Evolutionary conservation across 2,888 invertebrate species (phyloP), one percentile per base, ranked within the genome.

Genomic region (Eupsilia transversa): DNA sequence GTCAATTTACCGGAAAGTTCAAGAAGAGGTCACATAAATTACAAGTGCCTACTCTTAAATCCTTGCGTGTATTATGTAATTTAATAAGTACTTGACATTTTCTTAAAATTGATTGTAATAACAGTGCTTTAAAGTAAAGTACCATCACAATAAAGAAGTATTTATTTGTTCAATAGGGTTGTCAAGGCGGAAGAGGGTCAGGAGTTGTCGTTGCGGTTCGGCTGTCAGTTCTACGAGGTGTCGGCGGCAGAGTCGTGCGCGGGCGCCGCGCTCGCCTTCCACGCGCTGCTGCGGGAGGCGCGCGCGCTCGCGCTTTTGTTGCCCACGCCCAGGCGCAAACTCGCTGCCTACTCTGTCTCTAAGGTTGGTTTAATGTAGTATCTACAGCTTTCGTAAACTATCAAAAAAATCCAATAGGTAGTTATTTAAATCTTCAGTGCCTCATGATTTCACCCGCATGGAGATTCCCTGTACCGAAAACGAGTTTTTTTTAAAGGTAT

Each of bases 201-300:
- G 88, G 98, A 98, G 92, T 91, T 98, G 83, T 98, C 98, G 23
- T 93, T 98, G 87, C 97, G 97, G 82, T 98, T 97, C 92, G 98
- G 98, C 59, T 98, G 98, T 89, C 98, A 98, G 93, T 98, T 98
- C 94, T 98, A 98, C 94, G 98, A 98, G 94, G 98, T 98, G 76
- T 98, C 98, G 73, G 98, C 98, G 20, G 98, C 98, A 49, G 98
- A 98, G 93, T 98, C 98, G 88, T 97, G 97, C 88, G 98, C 98
- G 0, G 98, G 98, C 76, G 98, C 98, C 0, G 98, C 98, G 54
- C 95, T 98, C 74, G 98, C 98, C 65, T 98, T 98, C 94, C 98
- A 98, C 91, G 98, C 98, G 30, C 94, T 98, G 74, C 94, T 98
- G 65, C 94, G 98, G 61, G 98, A 98, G 93, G 98, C 98, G n/a